Base-by-base conservation (phyloP, 2,888 invertebrate species). In the Cheilosia urbana region DNA sequence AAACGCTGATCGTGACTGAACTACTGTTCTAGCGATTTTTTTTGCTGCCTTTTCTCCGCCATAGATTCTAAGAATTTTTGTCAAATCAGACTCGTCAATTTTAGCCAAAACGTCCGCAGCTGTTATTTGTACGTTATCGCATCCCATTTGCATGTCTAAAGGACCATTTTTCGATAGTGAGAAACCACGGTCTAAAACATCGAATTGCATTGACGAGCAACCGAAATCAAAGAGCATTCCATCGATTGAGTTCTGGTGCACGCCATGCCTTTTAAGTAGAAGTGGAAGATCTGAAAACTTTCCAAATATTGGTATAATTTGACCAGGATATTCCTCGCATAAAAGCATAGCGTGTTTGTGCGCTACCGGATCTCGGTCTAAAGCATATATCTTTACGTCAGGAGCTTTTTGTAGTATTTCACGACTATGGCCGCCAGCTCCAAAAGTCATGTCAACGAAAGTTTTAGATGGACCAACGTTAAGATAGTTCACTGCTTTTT, bases 361-460 rank as follows among this genome's bases (percentile, higher is more conserved):
- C 4, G 98, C 97, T 15, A 94, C 89, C 0, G 98, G 97, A 92
- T 99, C 99, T 91, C 98, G 94, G 91, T 99, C 99, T 87, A 98
- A 92, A 0, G 96, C 96, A 89, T 96, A 94, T 2, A 98, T 93
- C 90, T 93, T 95, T 19, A 96, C 93, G 88, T 93, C 92, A 45
- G 95, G 93, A 13, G 94, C 93, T 34, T 93, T 90, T 89, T 96
- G 93, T 58, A 99, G 93, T 88, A 99, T 94, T 90, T 94, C 93
- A 88, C 93, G 94, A 11, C 97, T 95, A 90, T 99, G 99, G 0
- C 98, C 98, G 7, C 99, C 99, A 24, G 96, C 96, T 34, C 99
- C 98, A 93, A 98, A 99, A 15, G 99, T 99, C 98, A 98, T 98
- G 90, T 99, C 99, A 87, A 99, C 93, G 88, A 96, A 95, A 6